Conservation (phyloP, 2,797 vertebrate species). For the Scarus forsteni region DNA sequence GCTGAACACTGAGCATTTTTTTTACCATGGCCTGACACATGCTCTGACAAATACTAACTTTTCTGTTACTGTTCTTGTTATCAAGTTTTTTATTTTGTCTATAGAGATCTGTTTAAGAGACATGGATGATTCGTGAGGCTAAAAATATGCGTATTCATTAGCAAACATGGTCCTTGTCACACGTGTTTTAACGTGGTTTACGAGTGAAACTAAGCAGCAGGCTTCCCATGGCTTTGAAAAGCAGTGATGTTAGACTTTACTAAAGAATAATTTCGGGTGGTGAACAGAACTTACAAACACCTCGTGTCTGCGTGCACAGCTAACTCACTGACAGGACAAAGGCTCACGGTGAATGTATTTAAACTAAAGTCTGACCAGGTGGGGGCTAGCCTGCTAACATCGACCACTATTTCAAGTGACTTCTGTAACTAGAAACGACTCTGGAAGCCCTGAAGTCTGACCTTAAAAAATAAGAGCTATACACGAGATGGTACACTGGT, state of each 20-base stretch:
- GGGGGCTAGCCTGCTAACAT: conserved; percentile 74
- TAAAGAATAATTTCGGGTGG: neutral
- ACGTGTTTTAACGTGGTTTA: conserved; percentile 10
- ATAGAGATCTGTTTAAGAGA: neutral
- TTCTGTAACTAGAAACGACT: conserved; percentile 1
- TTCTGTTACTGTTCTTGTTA: neutral
- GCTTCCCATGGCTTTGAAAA: neutral
- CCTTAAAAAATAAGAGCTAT: neutral
- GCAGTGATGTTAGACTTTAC: neutral
- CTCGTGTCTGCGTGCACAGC: conserved; percentile 51
- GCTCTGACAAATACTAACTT: neutral
- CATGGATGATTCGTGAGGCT: conserved; percentile 12
- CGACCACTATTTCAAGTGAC: conserved; percentile 26
- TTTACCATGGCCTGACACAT: neutral
- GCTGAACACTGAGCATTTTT: too few species aligned
- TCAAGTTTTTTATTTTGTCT: neutral
- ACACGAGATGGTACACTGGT: rapidly evolving
- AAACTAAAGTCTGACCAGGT: conserved; percentile 68
- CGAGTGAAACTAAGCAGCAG: neutral
- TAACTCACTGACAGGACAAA: conserved; percentile 74
- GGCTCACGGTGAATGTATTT: conserved; percentile 51
- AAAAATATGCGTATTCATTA: neutral
- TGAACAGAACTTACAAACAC: conserved; percentile 14
- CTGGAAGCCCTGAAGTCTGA: conserved; percentile 2
- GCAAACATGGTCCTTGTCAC: conserved; percentile 33